These are phyloP conservation scores for Stomatorhinus walkeri DNA, from an alignment of 2,797 vertebrate genomes.

Conservation along the genomic window DNA sequence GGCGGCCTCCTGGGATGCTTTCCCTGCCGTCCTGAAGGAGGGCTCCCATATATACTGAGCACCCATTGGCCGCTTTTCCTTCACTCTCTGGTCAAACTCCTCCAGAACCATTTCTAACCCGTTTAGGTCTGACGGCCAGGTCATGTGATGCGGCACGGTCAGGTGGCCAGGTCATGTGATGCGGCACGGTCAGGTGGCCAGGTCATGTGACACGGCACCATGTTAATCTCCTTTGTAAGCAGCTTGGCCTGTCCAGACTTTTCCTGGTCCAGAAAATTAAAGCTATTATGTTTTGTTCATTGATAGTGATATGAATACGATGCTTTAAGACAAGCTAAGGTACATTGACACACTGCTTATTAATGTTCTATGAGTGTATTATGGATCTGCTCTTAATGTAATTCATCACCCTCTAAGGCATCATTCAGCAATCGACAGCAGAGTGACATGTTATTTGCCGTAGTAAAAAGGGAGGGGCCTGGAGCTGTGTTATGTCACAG, in stretches of 20 bases:
- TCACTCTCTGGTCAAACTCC: neutral
- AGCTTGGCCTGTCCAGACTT: neutral
- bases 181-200: neutral
- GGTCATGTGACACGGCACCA: neutral
- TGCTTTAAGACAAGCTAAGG: neutral
- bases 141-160: no score
- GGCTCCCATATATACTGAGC: neutral
- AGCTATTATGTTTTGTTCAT: neutral
- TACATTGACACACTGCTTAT: neutral
- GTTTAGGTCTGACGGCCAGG: neutral
- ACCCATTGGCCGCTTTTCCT: neutral
- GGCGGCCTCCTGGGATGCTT: neutral
- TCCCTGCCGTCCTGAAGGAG: neutral
- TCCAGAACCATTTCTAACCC: neutral
- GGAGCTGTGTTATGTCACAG: neutral
- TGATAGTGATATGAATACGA: neutral
- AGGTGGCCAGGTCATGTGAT: neutral
- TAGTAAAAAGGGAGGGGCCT: neutral
- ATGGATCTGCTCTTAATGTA: neutral
- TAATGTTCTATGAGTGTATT: neutral
- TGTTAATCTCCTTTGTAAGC: neutral
- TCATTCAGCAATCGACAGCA: neutral
- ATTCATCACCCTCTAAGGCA: neutral
- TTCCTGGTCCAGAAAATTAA: neutral
- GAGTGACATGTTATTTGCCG: neutral